Base-by-base conservation (phyloP, 2,797 vertebrate genomes). In the Sandelia bainsii region DNA sequence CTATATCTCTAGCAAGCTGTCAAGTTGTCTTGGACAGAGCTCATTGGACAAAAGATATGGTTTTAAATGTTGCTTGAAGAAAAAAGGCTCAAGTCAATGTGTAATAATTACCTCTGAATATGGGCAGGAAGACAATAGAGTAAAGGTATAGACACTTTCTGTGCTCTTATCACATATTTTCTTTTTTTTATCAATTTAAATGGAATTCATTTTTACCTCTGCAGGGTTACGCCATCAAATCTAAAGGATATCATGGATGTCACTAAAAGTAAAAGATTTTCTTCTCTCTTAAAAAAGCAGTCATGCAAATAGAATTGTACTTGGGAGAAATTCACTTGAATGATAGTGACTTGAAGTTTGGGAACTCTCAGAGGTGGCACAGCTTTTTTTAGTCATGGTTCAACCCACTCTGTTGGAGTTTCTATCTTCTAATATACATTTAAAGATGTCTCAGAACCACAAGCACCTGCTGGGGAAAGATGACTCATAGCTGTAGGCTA, bases 231-330 rank as follows among this genome's bases (percentile, higher is more conserved):
- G 56, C 25, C 57, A 19, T 17, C 5, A 65, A 69, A 51, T 52
- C 27, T 29, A 53, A 48, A 2, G 13, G 27, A 53, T 37, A 59
- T 46, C 45, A 37, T 16, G 19, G 25, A 59, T 69, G 58, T 46
- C 46, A 40, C 1, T 7, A 5, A 32, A 40, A 53, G 22, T 29
- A 53, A 67, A 19, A 6, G 1, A 1, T 14, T 23, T 56, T 22
- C 19, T 3, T 17, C 5, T n/a, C 13, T 48, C 22, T 63, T 37
- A n/a, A 48, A 39, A 54, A 78, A 69, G 61, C 63, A 60, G 63
- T 70, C 57, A 58, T 69, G 65, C 72, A 72, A 65, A 75, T 64
- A 50, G 56, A 79, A 79, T 81, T 69, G 32, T 23, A 39, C 51
- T 58, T 77, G 54, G 71, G 19, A 74, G 40, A 74, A 49, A 70